Evolutionary conservation across 2,888 invertebrate species (phyloP), one percentile per base, ranked within the genome.

Genomic region (Odontothrips loti): DNA sequence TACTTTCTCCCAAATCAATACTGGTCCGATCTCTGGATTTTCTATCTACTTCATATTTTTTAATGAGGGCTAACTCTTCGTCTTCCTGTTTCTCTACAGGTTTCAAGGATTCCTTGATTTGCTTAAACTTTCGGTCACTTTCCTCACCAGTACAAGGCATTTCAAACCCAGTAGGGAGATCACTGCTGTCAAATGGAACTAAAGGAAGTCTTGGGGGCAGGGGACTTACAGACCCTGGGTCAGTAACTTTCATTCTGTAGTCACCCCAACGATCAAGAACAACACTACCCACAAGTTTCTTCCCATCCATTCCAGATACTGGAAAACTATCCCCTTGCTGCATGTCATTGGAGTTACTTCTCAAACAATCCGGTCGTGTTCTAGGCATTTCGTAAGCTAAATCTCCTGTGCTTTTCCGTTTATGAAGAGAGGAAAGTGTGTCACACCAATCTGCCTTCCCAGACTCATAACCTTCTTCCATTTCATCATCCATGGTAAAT

Each of bases 401-500:
- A 27, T 75, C 68, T 27, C 68, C 27, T 9, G 68, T 75, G 68
- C 68, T 75, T 27, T 75, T 75, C 9, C 27, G 68, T 27, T 75
- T 75, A 12, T 75, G 68, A 27, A 75, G 11, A 10, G 68, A 23
- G 23, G 68, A 23, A 10, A 75, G 27, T 8, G 68, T 27, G 11
- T 75, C 68, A 75, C 68, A 75, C 68, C 68, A 79, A 20, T 80
- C 17, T 80, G 68, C 79, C 81, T 81, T 81, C 80, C 78, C 82
- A 58, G 84, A 84, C 80, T 84, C 84, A 1, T 81, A 82, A 48
- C 82, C 81, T 17, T 82, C 81, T 51, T 82, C 80, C 34, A 79
- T 82, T 63, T 84, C 84, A 87, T 93, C 93, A 85, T 95, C 95
- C 85, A 92, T 90, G 80, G 92, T 90, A 88, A 95, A 95, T 84